These are phyloP conservation scores for Lepidocyrtinus sp. DNA, from an alignment of 2,888 invertebrate genomes.

Conservation along the genomic window DNA sequence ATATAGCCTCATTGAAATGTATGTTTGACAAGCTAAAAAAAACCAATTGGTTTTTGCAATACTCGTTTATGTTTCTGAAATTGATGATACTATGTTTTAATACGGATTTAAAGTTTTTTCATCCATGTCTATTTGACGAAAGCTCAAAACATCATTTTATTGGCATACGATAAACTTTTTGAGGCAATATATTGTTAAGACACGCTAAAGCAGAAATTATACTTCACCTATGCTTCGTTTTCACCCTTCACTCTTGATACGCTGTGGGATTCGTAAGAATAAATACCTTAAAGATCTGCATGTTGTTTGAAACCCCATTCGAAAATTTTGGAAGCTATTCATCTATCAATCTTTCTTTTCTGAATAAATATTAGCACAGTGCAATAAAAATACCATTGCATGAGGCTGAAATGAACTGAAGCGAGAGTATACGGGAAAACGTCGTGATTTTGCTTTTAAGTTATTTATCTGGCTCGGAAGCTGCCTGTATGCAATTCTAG, in stretches of 20 bases:
- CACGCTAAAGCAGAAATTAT: not conserved
- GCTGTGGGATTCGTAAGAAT: not conserved
- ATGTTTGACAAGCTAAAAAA: too few species aligned
- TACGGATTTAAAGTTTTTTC: too few species aligned
- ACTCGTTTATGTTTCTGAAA: too few species aligned
- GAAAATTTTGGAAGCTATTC: conserved; percentile 9
- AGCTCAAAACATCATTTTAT: too few species aligned
- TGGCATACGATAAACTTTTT: too few species aligned
- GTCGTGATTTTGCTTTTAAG: not conserved
- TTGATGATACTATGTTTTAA: too few species aligned
- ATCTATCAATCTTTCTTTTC: not conserved
- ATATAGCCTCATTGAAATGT: too few species aligned
- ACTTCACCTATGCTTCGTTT: not conserved
- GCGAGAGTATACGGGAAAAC: not conserved
- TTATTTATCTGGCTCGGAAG: not conserved
- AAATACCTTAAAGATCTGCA: not conserved
- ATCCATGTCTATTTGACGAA: too few species aligned
- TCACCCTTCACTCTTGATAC: not conserved
- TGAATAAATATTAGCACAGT: conserved; percentile 5
- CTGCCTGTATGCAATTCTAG: not conserved
- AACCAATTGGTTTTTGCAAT: too few species aligned
- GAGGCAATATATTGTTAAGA: not conserved
- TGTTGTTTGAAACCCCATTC: too few species aligned
- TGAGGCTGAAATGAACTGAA: conserved; percentile 10
- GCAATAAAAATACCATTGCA: conserved; percentile 7